These are phyloP conservation scores for Nemotelus nigrinus DNA, from an alignment of 2,888 invertebrate genomes.

Conservation along the genomic window DNA sequence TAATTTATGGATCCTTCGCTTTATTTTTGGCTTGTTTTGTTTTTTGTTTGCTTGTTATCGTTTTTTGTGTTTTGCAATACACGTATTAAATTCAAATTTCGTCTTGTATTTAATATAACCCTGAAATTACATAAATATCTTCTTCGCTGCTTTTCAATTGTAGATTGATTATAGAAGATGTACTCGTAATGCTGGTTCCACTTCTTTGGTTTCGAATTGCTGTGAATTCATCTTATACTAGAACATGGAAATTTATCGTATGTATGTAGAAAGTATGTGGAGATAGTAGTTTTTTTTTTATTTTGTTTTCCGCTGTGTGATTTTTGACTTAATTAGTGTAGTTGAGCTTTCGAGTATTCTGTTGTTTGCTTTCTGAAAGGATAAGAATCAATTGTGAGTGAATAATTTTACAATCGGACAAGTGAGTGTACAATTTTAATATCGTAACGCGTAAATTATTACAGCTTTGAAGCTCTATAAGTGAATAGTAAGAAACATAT, in stretches of 20 bases:
- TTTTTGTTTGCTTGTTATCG: no score
- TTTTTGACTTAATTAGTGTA: constrained; percentile 23
- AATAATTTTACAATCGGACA: no score
- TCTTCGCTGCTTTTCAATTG: not conserved
- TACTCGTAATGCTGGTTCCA: not conserved
- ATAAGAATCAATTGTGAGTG: no score
- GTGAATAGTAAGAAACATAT: no score
- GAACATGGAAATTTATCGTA: constrained; percentile 10
- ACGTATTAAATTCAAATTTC: not conserved
- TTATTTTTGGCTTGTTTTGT: no score
- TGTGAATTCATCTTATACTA: constrained; percentile 10
- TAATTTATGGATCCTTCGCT: no score
- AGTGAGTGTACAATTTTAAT: no score
- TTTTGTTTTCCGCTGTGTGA: constrained; percentile 6
- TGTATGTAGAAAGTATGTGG: constrained; percentile 16
- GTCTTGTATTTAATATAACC: constrained; percentile 32
- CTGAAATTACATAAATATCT: constrained; percentile 40
- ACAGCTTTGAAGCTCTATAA: no score
- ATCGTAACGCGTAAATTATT: no score
- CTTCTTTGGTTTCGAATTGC: constrained; percentile 2
- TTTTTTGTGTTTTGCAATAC: no score
- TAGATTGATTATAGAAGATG: not conserved
- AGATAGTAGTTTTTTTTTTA: not conserved
- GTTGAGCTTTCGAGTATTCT: constrained; percentile 34
- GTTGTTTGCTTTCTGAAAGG: no score